Conservation (phyloP, 2,888 invertebrate genomes). For the Lomographa bimaculata region DNA sequence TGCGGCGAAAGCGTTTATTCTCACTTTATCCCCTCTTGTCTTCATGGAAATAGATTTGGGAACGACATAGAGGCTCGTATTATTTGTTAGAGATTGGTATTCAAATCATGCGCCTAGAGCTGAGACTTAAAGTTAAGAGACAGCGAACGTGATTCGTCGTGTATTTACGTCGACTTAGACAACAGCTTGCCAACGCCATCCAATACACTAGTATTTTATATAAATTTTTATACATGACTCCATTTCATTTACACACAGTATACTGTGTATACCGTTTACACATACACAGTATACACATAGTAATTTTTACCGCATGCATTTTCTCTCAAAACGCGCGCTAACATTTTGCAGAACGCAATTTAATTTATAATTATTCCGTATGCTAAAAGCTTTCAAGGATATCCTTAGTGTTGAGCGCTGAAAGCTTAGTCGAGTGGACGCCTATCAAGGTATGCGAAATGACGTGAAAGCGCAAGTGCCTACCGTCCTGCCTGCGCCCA, state of each 20-base stretch:
- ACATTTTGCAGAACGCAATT: conserved; percentile 11
- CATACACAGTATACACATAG: too few species aligned
- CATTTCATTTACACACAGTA: too few species aligned
- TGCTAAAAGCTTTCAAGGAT: conserved; percentile 15
- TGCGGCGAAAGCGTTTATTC: conserved; percentile 33
- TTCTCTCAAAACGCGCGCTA: too few species aligned
- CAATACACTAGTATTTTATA: too few species aligned
- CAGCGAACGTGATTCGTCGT: conserved; percentile 11
- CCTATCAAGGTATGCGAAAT: conserved; percentile 32
- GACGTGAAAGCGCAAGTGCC: conserved; percentile 36
- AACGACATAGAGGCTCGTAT: conserved; percentile 5
- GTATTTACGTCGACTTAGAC: too few species aligned
- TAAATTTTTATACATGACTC: too few species aligned
- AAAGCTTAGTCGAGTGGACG: conserved; percentile 37
- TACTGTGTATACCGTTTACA: too few species aligned
- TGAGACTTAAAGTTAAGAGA: conserved; percentile 10
- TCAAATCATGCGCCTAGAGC: conserved; percentile 13
- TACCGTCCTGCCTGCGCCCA: conserved; percentile 43
- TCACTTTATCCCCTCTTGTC: conserved; percentile 30
- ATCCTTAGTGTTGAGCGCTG: conserved; percentile 31
- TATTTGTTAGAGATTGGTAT: conserved; percentile 15
- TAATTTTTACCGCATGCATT: too few species aligned
- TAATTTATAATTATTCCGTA: conserved; percentile 19
- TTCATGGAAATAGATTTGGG: conserved; percentile 26
- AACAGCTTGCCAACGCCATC: too few species aligned